A percentile compares a stretch with the other conserved stretches of the same genome.
Conservation (phyloP, 1,140 invertebrate species). For the Gryllus bimaculatus region DNA sequence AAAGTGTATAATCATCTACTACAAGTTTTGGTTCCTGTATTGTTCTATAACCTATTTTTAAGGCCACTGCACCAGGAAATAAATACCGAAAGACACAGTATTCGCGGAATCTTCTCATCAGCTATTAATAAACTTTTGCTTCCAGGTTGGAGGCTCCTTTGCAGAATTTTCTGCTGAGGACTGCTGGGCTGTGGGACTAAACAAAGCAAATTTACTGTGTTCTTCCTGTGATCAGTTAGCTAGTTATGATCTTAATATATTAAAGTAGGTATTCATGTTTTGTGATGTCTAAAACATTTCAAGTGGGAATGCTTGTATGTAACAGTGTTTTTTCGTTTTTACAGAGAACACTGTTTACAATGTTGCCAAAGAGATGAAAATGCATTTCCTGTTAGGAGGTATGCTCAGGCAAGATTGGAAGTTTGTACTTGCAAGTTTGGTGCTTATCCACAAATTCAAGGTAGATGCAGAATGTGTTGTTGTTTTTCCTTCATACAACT, state of each 20-base stretch:
- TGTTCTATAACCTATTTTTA: no score
- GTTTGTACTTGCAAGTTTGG: conserved; percentile 94
- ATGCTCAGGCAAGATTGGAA: conserved; percentile 78
- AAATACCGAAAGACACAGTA: no score
- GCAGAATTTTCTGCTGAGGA: conserved; percentile 67
- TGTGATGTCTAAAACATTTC: not conserved
- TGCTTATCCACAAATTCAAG: conserved; percentile 89
- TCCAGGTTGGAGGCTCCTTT: conserved; percentile 8
- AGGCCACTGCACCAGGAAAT: no score
- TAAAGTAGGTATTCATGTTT: conserved; percentile 39
- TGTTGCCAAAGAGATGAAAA: conserved; percentile 57
- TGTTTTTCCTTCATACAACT: no score
- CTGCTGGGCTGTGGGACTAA: conserved; percentile 76
- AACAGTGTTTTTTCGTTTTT: conserved; percentile 16
- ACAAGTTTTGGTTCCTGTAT: no score
- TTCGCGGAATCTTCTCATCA: no score
- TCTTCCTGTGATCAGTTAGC: conserved; percentile 77
- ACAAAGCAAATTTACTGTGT: conserved; percentile 76
- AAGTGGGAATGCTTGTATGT: not conserved
- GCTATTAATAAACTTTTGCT: no score
- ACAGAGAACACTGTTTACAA: conserved; percentile 62
- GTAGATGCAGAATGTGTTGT: conserved; percentile 32
- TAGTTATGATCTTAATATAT: conserved; percentile 59
- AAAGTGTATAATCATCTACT: no score
- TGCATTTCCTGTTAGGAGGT: conserved; percentile 52